These are phyloP conservation scores for Dipus sagitta DNA, from an alignment of 2,797 vertebrate genomes.

Conservation along the genomic window DNA sequence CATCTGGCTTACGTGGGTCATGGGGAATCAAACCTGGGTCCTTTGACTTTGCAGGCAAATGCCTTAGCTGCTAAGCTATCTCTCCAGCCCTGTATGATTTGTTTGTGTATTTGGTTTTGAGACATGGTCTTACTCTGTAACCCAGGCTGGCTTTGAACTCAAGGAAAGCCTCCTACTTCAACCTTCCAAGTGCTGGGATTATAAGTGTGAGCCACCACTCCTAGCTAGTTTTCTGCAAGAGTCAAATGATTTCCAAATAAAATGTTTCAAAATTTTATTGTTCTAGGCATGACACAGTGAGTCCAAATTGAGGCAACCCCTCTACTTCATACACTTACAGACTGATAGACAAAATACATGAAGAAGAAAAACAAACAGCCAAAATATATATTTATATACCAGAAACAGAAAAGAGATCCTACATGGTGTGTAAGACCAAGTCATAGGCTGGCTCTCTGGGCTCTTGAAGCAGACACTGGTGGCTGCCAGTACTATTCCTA, in stretches of 20 bases:
- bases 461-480: not conserved
- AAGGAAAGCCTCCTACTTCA: no score
- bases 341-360: not conserved
- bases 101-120: no score
- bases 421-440: not conserved
- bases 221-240: no score
- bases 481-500: not conserved
- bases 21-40: no score
- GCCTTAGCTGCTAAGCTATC: no score
- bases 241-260: conserved; percentile 30
- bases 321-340: conserved; percentile 8
- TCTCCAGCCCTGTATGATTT: no score
- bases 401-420: conserved; percentile 29
- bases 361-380: not conserved
- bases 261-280: not conserved
- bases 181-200: no score
- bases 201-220: no score
- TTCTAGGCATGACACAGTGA: not conserved
- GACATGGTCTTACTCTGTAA: no score
- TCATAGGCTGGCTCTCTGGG: not conserved
- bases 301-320: not conserved
- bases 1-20: no score
- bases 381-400: not conserved
- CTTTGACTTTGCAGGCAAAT: no score
- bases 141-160: no score